Base-by-base conservation (phyloP, 1,140 invertebrate genomes). In the Drosophila bocqueti region DNA sequence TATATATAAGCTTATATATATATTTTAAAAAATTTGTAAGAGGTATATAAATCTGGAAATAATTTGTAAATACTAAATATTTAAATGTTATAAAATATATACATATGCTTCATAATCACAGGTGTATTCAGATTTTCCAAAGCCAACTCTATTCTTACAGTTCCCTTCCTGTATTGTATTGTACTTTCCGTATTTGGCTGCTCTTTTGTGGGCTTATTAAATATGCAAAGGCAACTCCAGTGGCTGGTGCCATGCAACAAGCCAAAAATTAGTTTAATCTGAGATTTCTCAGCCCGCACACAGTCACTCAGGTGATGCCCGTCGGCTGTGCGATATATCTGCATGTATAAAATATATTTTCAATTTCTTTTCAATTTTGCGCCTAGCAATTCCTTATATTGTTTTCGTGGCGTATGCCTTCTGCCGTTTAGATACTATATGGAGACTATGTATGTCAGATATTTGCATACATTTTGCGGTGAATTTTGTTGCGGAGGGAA, bases 351-450 rank as follows among this genome's bases (percentile, higher is more conserved):
- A 43, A 66, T 46, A 79, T 65, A 67, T 64, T 61, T 72, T 64
- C 49, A 79, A 80, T 87, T 71, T 77, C 73, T 83, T 89, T 84
- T 89, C 81, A 84, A 90, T 89, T 89, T 89, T 78, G 63, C 72
- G 81, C 85, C 84, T 81, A 89, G 77, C 73, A 66, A 75, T 61
- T 59, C 29, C 40, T 71, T 74, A 81, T 71, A 83, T 84, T 89
- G 84, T 89, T 89, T 89, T 84, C 84, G 84, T 64, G 85, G 84
- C 84, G 85, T 89, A 84, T 87, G 84, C 73, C 67, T 43, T 34
- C 15, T 42, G 69, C 60, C 65, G 36, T 11, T 29, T 54, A 24
- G 24, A 15, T 49, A 29, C 47, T n/a, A 26, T 43, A 40, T 9
- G 8, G 7, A 5, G 34, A 57, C 29, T 65, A 61, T 47, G 55